Conservation (phyloP, 1,140 invertebrate genomes). For the Gonioctena quinquepunctata region DNA sequence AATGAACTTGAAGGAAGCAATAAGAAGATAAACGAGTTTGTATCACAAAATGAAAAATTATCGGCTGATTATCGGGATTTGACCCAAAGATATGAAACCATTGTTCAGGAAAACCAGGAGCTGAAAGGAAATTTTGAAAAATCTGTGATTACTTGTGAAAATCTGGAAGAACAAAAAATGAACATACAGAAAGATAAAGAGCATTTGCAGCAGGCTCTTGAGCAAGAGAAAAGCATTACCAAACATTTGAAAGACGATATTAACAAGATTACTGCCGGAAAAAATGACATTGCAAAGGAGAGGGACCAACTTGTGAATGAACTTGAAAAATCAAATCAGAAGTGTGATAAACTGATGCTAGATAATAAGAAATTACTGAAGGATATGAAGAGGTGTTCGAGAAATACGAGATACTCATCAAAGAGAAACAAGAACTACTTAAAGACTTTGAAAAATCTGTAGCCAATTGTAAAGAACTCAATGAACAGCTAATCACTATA, state of each 20-base stretch:
- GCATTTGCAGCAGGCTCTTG: neutral
- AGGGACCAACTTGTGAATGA: neutral
- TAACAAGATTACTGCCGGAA: neutral
- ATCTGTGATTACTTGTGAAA: neutral
- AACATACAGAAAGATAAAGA: neutral
- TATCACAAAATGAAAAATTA: neutral
- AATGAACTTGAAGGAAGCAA: neutral
- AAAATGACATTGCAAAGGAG: neutral
- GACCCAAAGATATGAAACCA: neutral
- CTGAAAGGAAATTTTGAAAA: neutral
- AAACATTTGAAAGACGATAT: neutral
- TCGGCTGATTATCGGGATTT: neutral
- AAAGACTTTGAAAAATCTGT: neutral
- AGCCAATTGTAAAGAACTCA: constrained; percentile 1
- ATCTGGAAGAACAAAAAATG: neutral
- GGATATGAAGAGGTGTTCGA: neutral
- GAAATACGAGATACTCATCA: neutral
- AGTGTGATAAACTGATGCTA: neutral
- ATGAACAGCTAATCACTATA: neutral
- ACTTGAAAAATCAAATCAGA: neutral
- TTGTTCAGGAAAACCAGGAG: neutral
- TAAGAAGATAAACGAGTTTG: neutral
- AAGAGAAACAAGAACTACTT: constrained; percentile 2
- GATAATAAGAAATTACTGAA: constrained; percentile 1
- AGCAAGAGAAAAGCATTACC: neutral